Percentiles rank a stretch among this genome's conserved stretches.
Conservation (phyloP, 2,888 invertebrate genomes). For the Slavum lentiscoides region DNA sequence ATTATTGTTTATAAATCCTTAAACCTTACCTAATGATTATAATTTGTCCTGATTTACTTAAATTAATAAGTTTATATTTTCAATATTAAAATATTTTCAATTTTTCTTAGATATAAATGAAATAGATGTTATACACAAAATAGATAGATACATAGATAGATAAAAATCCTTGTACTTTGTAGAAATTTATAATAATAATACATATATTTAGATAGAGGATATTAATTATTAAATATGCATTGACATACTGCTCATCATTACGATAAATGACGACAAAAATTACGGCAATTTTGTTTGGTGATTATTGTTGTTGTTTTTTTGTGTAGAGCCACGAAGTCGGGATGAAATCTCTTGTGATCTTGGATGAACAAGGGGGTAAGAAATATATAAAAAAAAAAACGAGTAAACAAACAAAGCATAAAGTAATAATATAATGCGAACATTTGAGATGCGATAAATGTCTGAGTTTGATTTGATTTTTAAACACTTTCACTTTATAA, state of each 20-base stretch:
- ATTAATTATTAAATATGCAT: slow-evolving; percentile 38
- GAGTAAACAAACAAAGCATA: slow-evolving; percentile 39
- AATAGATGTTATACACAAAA: slow-evolving; percentile 12
- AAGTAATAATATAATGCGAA: slow-evolving; percentile 23
- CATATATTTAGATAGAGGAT: slow-evolving; percentile 27
- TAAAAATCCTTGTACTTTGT: slow-evolving; percentile 34
- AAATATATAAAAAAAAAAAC: slow-evolving; percentile 57
- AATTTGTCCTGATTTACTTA: slow-evolving; percentile 22
- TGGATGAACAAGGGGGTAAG: slow-evolving; percentile 99
- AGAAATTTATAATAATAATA: slow-evolving; percentile 16
- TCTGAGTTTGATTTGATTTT: slow-evolving; percentile 7
- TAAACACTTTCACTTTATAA: not conserved
- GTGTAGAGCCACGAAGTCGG: slow-evolving; percentile 99
- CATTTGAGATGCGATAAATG: slow-evolving; percentile 14
- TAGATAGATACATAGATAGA: slow-evolving; percentile 33
- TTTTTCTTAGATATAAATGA: slow-evolving; percentile 8
- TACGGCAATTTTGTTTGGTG: slow-evolving; percentile 13
- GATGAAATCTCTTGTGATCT: slow-evolving; percentile 98
- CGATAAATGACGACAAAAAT: slow-evolving; percentile 5
- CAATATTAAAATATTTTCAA: too few species aligned
- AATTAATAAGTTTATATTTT: slow-evolving; percentile 6
- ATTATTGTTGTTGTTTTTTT: slow-evolving; percentile 57
- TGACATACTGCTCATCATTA: slow-evolving; percentile 31
- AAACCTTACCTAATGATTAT: slow-evolving; percentile 14
- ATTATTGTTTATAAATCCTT: slow-evolving; percentile 7